Base-by-base conservation (phyloP, 2,888 invertebrate genomes). In the Cosmorhoe ocellata region DNA sequence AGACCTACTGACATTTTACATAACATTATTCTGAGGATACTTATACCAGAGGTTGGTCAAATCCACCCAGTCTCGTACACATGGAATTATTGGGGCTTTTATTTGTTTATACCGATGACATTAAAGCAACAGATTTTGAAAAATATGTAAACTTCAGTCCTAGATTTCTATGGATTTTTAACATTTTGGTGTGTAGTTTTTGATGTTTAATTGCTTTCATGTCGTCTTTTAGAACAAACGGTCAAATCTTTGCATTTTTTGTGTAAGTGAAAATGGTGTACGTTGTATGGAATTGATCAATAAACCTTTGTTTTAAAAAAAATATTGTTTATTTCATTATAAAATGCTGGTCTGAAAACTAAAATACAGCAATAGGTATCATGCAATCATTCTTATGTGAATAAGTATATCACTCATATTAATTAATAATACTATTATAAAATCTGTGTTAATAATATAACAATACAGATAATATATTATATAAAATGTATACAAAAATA, bases 281-380 rank as follows among this genome's bases (percentile, higher is more conserved):
- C 61, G 70, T 67, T 76, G 76, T 72, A 74, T 76, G 84, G 76
- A 79, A 81, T 79, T 80, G 74, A 79, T 64, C 69, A 72, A 79
- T 78, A 77, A 74, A 77, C 55, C 61, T 64, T 72, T 75, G 73
- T 74, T 77, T 76, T 74, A 61, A 64, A 67, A n/a, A 59, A 51
- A 36, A 27, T 26, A 32, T 27, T 27, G 59, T 71, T 69, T 69
- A 48, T 59, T 67, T 34, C 42, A 11, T 51, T 32, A 24, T n/a
- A 18, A 46, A 26, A 36, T 18, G 18, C 14, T 34, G 26, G 11
- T 14, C 27, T 24, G 7, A 24, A 33, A 4, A n/a, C 11, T 24
- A 24, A 30, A 30, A 28, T n/a, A 39, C 12, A 32, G n/a, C 10
- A 26, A 22, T 5, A 18, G 18, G 18, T 18, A 18, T n/a, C 18